Conservation (phyloP, 2,888 invertebrate genomes). For the Parascotia fuliginaria region DNA sequence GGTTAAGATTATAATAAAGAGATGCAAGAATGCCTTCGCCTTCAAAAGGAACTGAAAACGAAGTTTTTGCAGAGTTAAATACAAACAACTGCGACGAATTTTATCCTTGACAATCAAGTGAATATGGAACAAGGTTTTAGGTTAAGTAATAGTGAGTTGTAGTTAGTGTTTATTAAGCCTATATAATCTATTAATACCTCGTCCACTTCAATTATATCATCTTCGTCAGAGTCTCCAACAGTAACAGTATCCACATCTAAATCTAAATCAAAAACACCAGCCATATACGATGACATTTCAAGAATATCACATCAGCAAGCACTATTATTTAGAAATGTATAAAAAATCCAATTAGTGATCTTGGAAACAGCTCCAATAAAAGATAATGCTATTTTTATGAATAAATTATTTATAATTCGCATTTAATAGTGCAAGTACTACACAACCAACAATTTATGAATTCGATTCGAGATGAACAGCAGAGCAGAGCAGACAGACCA, state of each 20-base stretch:
- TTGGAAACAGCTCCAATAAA: conserved; percentile 10
- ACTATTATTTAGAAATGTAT: conserved; percentile 49
- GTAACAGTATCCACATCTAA: conserved; percentile 88
- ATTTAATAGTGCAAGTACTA: conserved; percentile 15
- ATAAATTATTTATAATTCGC: conserved; percentile 5
- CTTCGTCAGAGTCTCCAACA: conserved; percentile 92
- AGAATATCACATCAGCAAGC: conserved; percentile 81
- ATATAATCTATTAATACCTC: conserved; percentile 89
- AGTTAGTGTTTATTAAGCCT: conserved; percentile 16
- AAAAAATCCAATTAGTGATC: conserved; percentile 17
- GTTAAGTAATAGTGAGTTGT: conserved; percentile 55
- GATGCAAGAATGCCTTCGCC: not conserved
- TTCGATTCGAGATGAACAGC: conserved; percentile 13
- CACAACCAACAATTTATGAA: conserved; percentile 22
- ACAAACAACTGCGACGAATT: conserved; percentile 43
- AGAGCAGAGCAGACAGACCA: too few species aligned
- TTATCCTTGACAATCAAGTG: conserved; percentile 66
- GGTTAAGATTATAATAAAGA: not conserved
- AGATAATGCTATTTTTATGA: conserved; percentile 6
- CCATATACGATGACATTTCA: conserved; percentile 89
- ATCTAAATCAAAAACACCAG: conserved; percentile 97
- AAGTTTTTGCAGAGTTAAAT: not conserved
- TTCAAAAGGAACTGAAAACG: not conserved
- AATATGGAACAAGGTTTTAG: conserved; percentile 88
- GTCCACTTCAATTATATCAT: conserved; percentile 95